Evolutionary conservation across 1,140 invertebrate species (phyloP).

Genomic region (Amyelois transitella): DNA sequence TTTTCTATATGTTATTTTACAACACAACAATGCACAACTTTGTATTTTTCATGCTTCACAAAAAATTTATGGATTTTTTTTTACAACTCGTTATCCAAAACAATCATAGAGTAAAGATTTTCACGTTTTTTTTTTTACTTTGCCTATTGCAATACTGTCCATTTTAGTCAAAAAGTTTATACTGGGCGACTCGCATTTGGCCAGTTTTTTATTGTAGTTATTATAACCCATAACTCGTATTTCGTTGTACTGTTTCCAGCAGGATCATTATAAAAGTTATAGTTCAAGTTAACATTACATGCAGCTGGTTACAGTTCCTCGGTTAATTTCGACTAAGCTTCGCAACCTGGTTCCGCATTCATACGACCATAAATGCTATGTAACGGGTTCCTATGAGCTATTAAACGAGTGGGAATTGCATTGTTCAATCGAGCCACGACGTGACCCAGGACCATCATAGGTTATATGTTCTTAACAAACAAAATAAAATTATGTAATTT

Average conservation of each 20-base stretch:
- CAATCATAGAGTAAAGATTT: too few species aligned
- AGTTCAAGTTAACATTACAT: not conserved
- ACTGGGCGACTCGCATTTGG: not conserved
- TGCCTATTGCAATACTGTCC: not conserved
- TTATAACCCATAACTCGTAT: not conserved
- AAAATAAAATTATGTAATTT: not conserved
- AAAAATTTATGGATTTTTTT: too few species aligned
- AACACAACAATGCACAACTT: too few species aligned
- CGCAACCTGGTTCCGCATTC: not conserved
- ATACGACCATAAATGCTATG: not conserved
- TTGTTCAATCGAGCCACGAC: not conserved
- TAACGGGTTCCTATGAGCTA: not conserved
- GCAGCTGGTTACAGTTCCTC: not conserved
- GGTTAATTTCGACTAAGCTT: not conserved
- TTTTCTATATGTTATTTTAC: too few species aligned
- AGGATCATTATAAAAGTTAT: not conserved
- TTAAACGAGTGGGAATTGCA: not conserved
- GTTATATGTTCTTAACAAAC: too few species aligned
- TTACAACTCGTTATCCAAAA: too few species aligned
- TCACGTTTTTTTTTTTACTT: not conserved
- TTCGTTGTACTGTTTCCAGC: not conserved
- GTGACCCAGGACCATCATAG: not conserved
- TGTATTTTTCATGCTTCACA: too few species aligned
- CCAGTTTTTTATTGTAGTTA: not conserved
- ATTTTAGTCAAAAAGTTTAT: not conserved